Conservation (phyloP, 2,113 vertebrate species). For the Charadrius vociferus region DNA sequence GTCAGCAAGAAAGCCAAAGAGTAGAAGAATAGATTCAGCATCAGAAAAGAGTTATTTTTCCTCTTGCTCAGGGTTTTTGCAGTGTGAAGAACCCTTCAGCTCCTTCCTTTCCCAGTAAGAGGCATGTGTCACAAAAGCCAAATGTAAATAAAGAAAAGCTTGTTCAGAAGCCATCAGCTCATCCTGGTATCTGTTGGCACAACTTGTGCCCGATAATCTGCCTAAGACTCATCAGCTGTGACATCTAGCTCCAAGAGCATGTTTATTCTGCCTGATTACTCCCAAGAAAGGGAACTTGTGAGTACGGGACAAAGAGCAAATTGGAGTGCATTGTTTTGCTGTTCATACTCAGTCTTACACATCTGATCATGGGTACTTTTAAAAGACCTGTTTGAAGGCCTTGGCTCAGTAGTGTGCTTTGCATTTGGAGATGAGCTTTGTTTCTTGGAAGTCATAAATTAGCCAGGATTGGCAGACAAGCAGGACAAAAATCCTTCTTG, state of each 20-base stretch:
- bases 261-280: background rate
- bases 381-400: background rate
- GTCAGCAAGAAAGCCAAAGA: slow-evolving; percentile 8
- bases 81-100: background rate
- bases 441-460: background rate
- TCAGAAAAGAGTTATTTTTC: background rate
- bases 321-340: background rate
- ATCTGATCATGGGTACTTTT: background rate
- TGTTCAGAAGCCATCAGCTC: background rate
- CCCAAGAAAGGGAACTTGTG: background rate
- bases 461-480: background rate
- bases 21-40: background rate
- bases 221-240: background rate
- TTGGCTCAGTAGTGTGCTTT: background rate
- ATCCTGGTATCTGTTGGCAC: background rate
- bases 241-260: background rate
- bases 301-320: background rate
- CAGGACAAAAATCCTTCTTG: background rate
- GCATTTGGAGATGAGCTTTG: background rate
- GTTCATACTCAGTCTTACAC: background rate
- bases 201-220: background rate
- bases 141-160: background rate
- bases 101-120: background rate
- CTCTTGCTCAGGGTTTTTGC: background rate
- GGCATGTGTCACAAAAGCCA: background rate